Evolutionary conservation across 2,888 invertebrate species (phyloP).

Genomic region (Halocaridina rubra): DNA sequence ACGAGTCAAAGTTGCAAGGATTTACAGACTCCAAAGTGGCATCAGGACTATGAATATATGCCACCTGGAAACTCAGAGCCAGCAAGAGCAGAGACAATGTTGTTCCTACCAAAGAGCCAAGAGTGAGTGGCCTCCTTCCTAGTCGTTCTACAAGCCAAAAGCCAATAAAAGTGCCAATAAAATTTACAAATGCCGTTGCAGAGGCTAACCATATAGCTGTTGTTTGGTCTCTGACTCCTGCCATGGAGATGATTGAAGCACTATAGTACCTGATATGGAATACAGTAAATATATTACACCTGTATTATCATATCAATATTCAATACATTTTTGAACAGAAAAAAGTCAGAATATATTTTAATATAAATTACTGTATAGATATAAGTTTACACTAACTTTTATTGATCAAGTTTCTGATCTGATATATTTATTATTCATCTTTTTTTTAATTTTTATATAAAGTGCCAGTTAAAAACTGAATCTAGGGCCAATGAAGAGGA

Average conservation of each 20-base stretch:
- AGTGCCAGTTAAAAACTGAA: too few species aligned
- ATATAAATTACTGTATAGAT: too few species aligned
- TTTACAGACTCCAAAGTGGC: slow-evolving; percentile 63
- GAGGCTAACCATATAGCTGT: slow-evolving; percentile 71
- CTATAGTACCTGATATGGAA: slow-evolving; percentile 70
- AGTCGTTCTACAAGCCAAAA: slow-evolving; percentile 70
- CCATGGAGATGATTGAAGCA: slow-evolving; percentile 70
- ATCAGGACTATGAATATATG: slow-evolving; percentile 67
- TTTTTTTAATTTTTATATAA: too few species aligned
- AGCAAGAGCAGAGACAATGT: slow-evolving; percentile 68
- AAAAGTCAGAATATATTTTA: too few species aligned
- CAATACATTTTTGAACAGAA: too few species aligned
- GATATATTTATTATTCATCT: too few species aligned
- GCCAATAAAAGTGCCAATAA: slow-evolving; percentile 70
- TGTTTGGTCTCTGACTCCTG: slow-evolving; percentile 66
- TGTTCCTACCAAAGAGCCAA: slow-evolving; percentile 67
- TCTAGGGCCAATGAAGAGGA: too few species aligned
- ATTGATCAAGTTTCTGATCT: too few species aligned
- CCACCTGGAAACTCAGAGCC: slow-evolving; percentile 70
- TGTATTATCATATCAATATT: too few species aligned
- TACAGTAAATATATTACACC: background rate
- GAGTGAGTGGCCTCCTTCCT: slow-evolving; percentile 69
- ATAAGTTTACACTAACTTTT: too few species aligned
- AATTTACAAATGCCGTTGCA: slow-evolving; percentile 69
- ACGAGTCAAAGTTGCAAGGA: slow-evolving; percentile 56